phyloP scores from a whole-genome alignment of 2,888 invertebrate species.

The Metalampra italica region DNA sequence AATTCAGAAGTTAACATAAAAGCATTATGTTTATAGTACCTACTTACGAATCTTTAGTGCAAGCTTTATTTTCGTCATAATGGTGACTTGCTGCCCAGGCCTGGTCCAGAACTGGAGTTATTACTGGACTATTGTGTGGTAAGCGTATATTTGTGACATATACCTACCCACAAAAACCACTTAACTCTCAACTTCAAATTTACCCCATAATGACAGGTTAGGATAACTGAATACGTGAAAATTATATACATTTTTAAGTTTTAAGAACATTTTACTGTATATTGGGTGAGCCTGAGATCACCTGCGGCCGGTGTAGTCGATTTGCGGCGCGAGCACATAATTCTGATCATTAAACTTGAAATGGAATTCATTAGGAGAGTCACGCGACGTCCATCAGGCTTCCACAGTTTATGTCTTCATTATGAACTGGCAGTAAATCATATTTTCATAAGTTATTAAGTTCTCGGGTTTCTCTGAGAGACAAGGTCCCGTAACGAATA shows the following conservation, averaged over 20 bases:
- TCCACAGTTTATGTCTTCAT: slow-evolving; percentile 23
- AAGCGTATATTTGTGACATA: too few species aligned
- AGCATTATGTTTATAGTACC: too few species aligned
- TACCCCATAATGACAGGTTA: background rate
- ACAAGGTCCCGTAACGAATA: too few species aligned
- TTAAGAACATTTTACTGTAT: slow-evolving; percentile 1
- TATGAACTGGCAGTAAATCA: background rate
- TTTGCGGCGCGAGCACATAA: slow-evolving; percentile 28
- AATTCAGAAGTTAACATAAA: too few species aligned
- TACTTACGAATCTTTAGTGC: too few species aligned
- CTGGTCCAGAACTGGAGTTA: too few species aligned
- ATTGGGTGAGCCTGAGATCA: slow-evolving; percentile 13
- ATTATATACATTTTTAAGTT: background rate
- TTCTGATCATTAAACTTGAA: slow-evolving; percentile 41
- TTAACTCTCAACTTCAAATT: too few species aligned
- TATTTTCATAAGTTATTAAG: background rate
- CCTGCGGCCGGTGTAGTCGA: slow-evolving; percentile 23
- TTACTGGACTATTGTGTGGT: too few species aligned
- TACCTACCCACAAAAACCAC: too few species aligned
- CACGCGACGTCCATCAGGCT: slow-evolving; percentile 29
- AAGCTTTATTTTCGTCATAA: too few species aligned
- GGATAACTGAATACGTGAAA: background rate
- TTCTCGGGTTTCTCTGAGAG: too few species aligned
- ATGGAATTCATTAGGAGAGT: slow-evolving; percentile 32
- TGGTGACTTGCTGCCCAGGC: too few species aligned